Evolutionary conservation across 2,113 vertebrate genomes (phyloP), one percentile per base, ranked within the genome.

Genomic region (Pionites leucogaster): DNA sequence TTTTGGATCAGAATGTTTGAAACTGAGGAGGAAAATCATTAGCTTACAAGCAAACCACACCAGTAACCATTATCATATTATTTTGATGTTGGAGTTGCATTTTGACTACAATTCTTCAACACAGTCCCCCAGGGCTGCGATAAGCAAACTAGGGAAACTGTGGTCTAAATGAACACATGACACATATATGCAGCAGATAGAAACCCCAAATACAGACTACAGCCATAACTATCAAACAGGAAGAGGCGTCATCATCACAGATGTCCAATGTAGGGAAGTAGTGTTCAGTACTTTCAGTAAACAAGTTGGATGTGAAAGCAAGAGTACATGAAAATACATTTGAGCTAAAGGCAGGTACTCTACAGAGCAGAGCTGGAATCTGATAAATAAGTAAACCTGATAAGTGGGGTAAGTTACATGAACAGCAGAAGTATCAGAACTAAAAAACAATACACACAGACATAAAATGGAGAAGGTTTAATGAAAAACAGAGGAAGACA

Each of bases 101-200:
- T 88, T 92, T 86, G 41, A 63, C 28, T 49, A 6, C 6, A 24
- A 28, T 53, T 27, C 52, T 90, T 65, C 57, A 80, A 2, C 17
- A 19, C 13, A 55, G 39, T 60, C 52, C 74, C 52, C 57, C 8
- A 44, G 20, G 37, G 13, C 33, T 0, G 0, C 2, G 1, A 35
- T 37, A 74, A 81, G 23, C 17, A 10, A 90, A 69, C 6, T 29
- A 59, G 35, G 35, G 46, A 90, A 90, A 55, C 5, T 4, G 10
- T 13, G 10, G 10, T 62, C 44, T 80, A 65, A 91, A 64, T 39
- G 7, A 90, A 76, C 60, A 27, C 4, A 9, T 27, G 23, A 93
- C 27, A 22, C 0, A 0, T 24, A 23, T 24, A 22, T 4, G 15
- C 42, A 71, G 46, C 42, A 79, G 20, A 22, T 3, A 60, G 67